phyloP scores from a whole-genome alignment of 2,113 vertebrate genomes.

The Phyllopteryx taeniolatus region DNA sequence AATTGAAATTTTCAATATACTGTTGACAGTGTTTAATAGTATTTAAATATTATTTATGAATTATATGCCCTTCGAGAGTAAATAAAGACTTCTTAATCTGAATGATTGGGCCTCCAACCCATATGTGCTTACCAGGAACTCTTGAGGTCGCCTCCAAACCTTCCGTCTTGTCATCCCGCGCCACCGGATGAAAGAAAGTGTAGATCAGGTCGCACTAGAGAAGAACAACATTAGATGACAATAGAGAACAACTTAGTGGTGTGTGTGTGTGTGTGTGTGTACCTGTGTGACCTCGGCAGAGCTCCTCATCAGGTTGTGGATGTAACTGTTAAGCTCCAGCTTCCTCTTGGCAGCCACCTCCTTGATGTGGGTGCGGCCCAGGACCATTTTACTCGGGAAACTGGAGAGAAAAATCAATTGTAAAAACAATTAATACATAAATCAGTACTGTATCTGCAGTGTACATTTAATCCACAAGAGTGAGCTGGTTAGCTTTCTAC shows the following conservation, averaged over 20 bases:
- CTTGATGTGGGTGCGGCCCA: conserved; percentile 95
- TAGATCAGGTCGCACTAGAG: conserved; percentile 93
- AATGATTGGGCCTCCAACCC: neutral
- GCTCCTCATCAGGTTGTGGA: conserved; percentile 90
- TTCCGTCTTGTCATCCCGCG: conserved; percentile 92
- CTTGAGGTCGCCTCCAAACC: conserved; percentile 81
- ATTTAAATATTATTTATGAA: neutral
- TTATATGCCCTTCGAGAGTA: neutral
- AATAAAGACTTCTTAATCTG: neutral
- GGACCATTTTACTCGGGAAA: conserved; percentile 93
- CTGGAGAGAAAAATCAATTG: conserved; percentile 50
- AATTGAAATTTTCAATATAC: no score
- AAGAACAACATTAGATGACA: neutral
- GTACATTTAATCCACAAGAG: neutral
- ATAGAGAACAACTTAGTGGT: neutral
- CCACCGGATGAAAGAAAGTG: conserved; percentile 96
- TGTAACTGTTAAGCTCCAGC: conserved; percentile 91
- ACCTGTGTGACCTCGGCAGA: conserved; percentile 92
- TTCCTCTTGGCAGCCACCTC: conserved; percentile 96
- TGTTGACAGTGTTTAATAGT: no score
- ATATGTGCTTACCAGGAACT: conserved; percentile 71
- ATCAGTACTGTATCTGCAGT: neutral
- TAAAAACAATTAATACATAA: neutral
- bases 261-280: neutral
- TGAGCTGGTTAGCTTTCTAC: neutral